phyloP scores from a whole-genome alignment of 2,113 vertebrate species.

The Atrichornis clamosus region DNA sequence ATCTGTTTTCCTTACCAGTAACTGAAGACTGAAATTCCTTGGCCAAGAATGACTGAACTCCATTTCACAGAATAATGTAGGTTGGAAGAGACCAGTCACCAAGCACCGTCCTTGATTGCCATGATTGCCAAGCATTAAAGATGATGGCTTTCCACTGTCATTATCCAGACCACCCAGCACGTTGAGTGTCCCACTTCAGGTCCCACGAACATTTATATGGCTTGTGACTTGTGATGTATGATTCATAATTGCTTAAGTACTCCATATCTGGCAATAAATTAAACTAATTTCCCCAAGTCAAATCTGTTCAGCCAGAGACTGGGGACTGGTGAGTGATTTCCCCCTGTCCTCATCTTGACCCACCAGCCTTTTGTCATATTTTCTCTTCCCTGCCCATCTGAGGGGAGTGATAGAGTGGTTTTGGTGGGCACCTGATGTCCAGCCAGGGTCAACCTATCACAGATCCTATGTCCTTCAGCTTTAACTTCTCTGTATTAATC shows the following conservation, averaged over 20 bases:
- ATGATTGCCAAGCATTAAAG: not conserved
- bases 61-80: not conserved
- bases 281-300: not conserved
- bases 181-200: not conserved
- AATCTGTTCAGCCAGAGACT: not conserved
- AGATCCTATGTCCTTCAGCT: not conserved
- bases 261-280: not conserved
- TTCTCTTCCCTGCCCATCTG: not conserved
- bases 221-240: not conserved
- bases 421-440: not conserved
- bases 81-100: not conserved
- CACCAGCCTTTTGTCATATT: not conserved
- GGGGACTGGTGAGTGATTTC: not conserved
- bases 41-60: not conserved
- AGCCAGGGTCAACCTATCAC: not conserved
- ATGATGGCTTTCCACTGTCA: not conserved
- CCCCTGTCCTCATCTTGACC: not conserved
- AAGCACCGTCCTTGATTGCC: not conserved
- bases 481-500: not conserved
- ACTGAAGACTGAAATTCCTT: not conserved
- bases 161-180: not conserved
- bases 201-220: not conserved
- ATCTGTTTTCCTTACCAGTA: not conserved
- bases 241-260: not conserved
- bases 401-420: not conserved